phyloP scores from a whole-genome alignment of 2,797 vertebrate species.

The Buphagus erythrorhynchus region DNA sequence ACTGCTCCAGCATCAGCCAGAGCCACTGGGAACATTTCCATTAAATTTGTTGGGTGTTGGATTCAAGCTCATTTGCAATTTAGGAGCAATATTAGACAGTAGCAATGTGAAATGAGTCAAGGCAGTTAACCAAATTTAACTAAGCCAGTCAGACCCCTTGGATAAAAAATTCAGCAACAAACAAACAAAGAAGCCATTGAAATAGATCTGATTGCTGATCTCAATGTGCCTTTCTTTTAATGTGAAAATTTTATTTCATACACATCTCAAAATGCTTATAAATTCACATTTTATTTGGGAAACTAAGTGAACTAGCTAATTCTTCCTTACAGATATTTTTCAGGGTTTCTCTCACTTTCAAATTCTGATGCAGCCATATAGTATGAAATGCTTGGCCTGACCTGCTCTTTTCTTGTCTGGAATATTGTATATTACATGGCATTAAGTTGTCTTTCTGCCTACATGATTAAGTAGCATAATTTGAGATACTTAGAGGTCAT shows the following conservation, averaged over 20 bases:
- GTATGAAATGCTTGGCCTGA: neutral
- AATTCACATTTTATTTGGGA: neutral
- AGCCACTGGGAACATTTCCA: neutral
- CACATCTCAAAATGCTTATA: neutral
- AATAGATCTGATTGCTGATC: neutral
- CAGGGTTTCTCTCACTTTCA: neutral
- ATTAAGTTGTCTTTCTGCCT: neutral
- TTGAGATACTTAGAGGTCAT: neutral
- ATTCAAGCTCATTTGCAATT: neutral
- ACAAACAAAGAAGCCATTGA: neutral
- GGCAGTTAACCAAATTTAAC: neutral
- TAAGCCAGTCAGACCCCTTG: neutral
- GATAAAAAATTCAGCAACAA: neutral
- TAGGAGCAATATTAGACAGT: neutral
- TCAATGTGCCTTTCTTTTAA: neutral
- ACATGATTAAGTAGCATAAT: neutral
- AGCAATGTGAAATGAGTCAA: constrained; percentile 4
- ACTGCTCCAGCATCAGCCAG: neutral
- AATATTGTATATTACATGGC: neutral
- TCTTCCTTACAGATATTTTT: neutral
- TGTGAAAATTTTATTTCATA: neutral
- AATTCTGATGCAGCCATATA: neutral
- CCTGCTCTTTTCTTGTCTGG: neutral
- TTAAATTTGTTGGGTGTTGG: neutral
- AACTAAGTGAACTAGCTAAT: neutral